Percentiles rank a stretch among this genome's conserved stretches.
phyloP scores from a whole-genome alignment of 2,888 invertebrate species.

The Drosophila affinis region DNA sequence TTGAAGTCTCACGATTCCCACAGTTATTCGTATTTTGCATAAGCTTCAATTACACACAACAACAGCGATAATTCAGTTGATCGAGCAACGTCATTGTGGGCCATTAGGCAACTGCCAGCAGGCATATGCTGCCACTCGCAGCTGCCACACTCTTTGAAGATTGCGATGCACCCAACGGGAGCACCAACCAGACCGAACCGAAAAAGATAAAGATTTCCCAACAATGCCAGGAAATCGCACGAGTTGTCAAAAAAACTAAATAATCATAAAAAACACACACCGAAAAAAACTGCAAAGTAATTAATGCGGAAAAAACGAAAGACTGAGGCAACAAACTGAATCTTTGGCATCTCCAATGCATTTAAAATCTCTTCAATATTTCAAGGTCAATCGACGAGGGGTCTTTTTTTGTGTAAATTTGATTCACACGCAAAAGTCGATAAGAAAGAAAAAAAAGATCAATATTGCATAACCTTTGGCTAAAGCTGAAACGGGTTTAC shows the following conservation, averaged over 20 bases:
- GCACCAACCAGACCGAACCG: slow-evolving; percentile 1
- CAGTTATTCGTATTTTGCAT: slow-evolving; percentile 28
- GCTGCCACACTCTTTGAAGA: neutral
- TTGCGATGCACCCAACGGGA: slow-evolving; percentile 8
- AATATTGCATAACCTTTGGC: slow-evolving; percentile 68
- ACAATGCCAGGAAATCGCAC: slow-evolving; percentile 65
- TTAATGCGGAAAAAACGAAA: slow-evolving; percentile 21
- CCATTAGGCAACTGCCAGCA: slow-evolving; percentile 51
- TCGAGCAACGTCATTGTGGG: slow-evolving; percentile 53
- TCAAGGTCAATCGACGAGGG: slow-evolving; percentile 59
- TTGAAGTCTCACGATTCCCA: slow-evolving; percentile 18
- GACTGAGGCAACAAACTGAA: slow-evolving; percentile 17
- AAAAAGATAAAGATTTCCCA: slow-evolving; percentile 27
- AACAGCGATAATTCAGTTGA: slow-evolving; percentile 27
- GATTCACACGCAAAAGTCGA: slow-evolving; percentile 64
- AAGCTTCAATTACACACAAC: slow-evolving; percentile 35
- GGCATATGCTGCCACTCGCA: slow-evolving; percentile 2
- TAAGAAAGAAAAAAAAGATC: slow-evolving; percentile 24
- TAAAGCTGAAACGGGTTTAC: slow-evolving; percentile 61
- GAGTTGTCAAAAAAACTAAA: slow-evolving; percentile 6
- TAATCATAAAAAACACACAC: neutral
- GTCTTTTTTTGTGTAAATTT: slow-evolving; percentile 35
- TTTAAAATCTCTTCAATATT: slow-evolving; percentile 34
- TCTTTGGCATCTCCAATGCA: neutral
- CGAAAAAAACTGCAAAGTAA: slow-evolving; percentile 29